These are phyloP conservation scores for Palythoa grandis DNA, from an alignment of 92 coral and sea anemone species.

Conservation along the genomic window DNA sequence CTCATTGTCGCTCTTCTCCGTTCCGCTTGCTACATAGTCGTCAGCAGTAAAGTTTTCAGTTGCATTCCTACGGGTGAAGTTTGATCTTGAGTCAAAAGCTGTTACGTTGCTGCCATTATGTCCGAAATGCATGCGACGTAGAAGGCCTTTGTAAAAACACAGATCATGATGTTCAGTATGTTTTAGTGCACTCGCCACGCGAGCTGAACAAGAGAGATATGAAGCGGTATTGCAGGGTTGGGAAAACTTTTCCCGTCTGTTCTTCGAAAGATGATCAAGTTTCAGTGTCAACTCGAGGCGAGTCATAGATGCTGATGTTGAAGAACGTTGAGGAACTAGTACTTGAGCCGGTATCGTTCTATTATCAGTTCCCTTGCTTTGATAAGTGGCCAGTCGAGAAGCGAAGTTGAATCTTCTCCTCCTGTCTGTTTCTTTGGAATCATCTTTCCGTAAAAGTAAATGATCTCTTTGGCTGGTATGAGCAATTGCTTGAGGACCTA, in stretches of 20 bases:
- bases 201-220: conserved; percentile 43
- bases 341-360: not conserved
- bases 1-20: not conserved
- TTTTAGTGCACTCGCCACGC: conserved; percentile 79
- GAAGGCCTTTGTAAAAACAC: conserved; percentile 63
- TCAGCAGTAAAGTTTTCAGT: not conserved
- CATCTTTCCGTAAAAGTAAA: not conserved
- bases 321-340: conserved; percentile 2
- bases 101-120: not conserved
- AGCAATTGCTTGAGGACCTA: not conserved
- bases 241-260: not conserved
- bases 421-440: not conserved
- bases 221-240: conserved; percentile 1
- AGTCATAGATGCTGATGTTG: conserved; percentile 25
- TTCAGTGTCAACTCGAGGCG: conserved; percentile 31
- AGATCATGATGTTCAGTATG: conserved; percentile 65
- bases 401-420: not conserved
- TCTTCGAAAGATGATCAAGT: conserved; percentile 24
- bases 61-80: not conserved
- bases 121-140: conserved; percentile 48
- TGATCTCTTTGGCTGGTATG: not conserved
- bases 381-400: not conserved
- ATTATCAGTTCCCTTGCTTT: not conserved
- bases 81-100: not conserved
- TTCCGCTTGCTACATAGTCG: not conserved